phyloP scores from a whole-genome alignment of 2,113 vertebrate species.

The Capreolus pygargus region DNA sequence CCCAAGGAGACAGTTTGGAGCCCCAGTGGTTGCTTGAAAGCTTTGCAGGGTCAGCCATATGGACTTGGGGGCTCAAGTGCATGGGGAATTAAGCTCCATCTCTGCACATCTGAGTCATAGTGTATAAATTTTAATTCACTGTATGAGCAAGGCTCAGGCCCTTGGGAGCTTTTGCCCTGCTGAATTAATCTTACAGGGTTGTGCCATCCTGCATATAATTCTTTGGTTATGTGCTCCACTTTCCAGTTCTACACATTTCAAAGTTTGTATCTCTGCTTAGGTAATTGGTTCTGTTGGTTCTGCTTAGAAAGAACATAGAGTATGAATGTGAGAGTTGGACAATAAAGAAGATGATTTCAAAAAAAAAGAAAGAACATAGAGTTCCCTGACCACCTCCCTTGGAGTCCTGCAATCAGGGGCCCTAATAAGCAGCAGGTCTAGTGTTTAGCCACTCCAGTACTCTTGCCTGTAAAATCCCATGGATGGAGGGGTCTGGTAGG shows the following conservation, averaged over 20 bases:
- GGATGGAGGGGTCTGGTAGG: not conserved
- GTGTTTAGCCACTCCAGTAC: not conserved
- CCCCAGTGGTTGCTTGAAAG: not conserved
- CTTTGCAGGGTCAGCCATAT: not conserved
- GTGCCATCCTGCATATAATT: not conserved
- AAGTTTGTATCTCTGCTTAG: not conserved
- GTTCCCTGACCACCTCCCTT: not conserved
- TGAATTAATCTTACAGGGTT: conserved; percentile 47
- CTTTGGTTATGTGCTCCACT: conserved; percentile 25
- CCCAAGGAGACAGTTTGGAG: not conserved
- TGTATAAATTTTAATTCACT: conserved; percentile 41
- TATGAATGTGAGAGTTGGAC: too few relatives aligned
- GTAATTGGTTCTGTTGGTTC: conserved; percentile 4
- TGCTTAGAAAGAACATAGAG: not conserved
- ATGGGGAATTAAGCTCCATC: not conserved
- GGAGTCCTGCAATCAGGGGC: not conserved
- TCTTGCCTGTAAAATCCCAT: not conserved
- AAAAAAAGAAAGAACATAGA: not conserved
- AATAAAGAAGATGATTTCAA: too few relatives aligned
- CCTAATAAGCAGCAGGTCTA: not conserved
- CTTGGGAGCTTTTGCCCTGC: conserved; percentile 33
- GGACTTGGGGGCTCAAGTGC: not conserved
- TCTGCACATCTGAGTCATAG: not conserved
- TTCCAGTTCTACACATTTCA: conserved; percentile 43
- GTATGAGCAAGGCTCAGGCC: conserved; percentile 35